Percentiles rank a stretch among this genome's conserved stretches.
Conservation (phyloP, 2,113 vertebrate genomes). For the Alouatta palliata region DNA sequence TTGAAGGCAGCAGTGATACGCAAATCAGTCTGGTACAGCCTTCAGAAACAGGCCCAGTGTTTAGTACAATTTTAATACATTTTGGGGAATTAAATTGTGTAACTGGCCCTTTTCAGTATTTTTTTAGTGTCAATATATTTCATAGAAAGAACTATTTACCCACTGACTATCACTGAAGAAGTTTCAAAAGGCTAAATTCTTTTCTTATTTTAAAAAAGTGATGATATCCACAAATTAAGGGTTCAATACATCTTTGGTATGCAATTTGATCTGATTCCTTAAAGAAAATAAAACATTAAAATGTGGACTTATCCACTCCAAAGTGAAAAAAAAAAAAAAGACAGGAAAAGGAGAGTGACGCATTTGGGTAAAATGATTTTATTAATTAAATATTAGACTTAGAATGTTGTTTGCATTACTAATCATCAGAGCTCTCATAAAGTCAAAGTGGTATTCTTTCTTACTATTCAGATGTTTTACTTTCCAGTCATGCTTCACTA, state of each 20-base stretch:
- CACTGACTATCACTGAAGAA: background rate
- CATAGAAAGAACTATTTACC: constrained; percentile 12
- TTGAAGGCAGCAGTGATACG: constrained; percentile 23
- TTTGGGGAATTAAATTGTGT: background rate
- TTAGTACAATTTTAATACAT: background rate
- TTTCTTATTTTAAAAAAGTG: constrained; percentile 13
- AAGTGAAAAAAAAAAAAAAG: background rate
- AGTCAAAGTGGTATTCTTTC: background rate
- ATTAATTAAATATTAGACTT: constrained; percentile 26
- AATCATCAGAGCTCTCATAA: background rate
- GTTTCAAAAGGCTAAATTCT: background rate
- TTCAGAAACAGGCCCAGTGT: background rate
- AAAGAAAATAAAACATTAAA: background rate
- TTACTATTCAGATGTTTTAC: background rate
- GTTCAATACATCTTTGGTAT: background rate
- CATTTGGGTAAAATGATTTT: background rate
- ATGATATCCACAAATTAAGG: background rate
- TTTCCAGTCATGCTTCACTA: background rate
- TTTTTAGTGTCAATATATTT: background rate
- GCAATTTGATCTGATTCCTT: constrained; percentile 25
- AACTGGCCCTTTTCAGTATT: background rate
- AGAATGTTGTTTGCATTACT: background rate
- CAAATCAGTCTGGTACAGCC: background rate
- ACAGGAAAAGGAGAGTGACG: background rate
- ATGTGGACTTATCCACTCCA: background rate